A percentile compares a stretch with the other conserved stretches of the same genome.
phyloP scores from a whole-genome alignment of 2,888 invertebrate species.

The Thecophora atra region DNA sequence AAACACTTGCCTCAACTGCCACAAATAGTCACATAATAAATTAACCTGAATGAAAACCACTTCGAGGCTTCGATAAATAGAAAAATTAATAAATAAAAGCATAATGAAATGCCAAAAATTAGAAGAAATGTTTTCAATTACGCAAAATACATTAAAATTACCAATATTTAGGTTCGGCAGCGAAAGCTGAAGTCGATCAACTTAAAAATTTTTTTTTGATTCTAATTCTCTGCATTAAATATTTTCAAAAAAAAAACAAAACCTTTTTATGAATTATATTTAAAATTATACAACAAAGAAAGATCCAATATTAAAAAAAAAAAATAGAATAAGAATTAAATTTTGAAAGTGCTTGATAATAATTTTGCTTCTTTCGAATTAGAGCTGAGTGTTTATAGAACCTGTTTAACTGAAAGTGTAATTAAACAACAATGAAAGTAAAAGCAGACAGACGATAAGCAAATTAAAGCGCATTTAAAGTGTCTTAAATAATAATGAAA shows the following conservation, averaged over 20 bases:
- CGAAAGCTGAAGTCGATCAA: too few relatives aligned
- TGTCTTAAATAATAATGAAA: neutral
- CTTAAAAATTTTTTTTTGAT: too few relatives aligned
- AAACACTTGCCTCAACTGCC: constrained; percentile 57
- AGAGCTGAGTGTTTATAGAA: neutral
- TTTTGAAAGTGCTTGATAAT: too few relatives aligned
- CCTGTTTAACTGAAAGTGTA: neutral
- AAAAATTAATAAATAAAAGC: constrained; percentile 19
- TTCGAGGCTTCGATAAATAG: neutral
- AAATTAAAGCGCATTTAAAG: constrained; percentile 40
- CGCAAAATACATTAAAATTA: too few relatives aligned
- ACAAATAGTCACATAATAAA: neutral
- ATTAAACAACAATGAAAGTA: neutral
- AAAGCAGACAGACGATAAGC: constrained; percentile 25
- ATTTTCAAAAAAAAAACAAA: too few relatives aligned
- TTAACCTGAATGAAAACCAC: neutral
- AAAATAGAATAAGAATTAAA: too few relatives aligned
- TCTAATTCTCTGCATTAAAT: too few relatives aligned
- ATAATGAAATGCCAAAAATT: constrained; percentile 20
- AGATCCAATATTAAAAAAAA: too few relatives aligned
- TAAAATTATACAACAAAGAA: too few relatives aligned
- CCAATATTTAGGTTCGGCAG: too few relatives aligned
- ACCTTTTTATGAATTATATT: too few relatives aligned
- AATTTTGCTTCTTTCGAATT: neutral
- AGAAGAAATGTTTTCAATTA: too few relatives aligned